Base-by-base conservation (phyloP, 2,113 vertebrate genomes). In the Tonatia bakeri region DNA sequence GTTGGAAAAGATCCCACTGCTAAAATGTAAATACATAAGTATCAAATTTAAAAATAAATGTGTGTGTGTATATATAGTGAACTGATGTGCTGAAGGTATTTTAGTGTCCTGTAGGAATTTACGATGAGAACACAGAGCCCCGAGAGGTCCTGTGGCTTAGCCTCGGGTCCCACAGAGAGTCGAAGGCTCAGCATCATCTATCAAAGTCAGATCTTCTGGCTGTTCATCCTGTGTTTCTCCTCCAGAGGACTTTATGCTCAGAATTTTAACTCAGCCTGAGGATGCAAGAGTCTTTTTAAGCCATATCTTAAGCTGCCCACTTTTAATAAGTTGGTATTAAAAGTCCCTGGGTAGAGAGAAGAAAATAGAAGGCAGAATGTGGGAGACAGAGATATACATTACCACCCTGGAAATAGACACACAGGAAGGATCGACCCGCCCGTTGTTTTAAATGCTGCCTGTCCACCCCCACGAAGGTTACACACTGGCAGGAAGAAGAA, bases 341-440 rank as follows among this genome's bases (percentile, higher is more conserved):
- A 61, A 90, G 72, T 52, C 81, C 85, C 76, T 87, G 61, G 69
- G 26, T 84, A 85, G 81, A 72, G 45, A 82, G 81, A 92, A 88
- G 84, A 90, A 94, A 96, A 96, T 79, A 96, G 95, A 95, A 95
- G 73, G 73, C 88, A 88, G 92, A 89, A 82, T 95, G 94, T 92
- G 61, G 93, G 72, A 61, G 87, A 96, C 26, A 85, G 56, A 90
- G 65, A 88, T 87, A 56, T 77, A 82, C 16, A 91, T 96, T 91
- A 80, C 72, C 77, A 50, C 40, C 47, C 94, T 92, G 79, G 93
- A 96, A 96, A 96, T 43, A 95, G 88, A 81, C n/a, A 54, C 70
- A 45, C 9, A 69, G 65, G 69, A 91, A 94, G 91, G 64, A 69
- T 50, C 87, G 43, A 3, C 70, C 73, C 56, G 0, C 94, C 94